Base-by-base conservation (phyloP, 2,888 invertebrate genomes). In the Pimpla rufipes region DNA sequence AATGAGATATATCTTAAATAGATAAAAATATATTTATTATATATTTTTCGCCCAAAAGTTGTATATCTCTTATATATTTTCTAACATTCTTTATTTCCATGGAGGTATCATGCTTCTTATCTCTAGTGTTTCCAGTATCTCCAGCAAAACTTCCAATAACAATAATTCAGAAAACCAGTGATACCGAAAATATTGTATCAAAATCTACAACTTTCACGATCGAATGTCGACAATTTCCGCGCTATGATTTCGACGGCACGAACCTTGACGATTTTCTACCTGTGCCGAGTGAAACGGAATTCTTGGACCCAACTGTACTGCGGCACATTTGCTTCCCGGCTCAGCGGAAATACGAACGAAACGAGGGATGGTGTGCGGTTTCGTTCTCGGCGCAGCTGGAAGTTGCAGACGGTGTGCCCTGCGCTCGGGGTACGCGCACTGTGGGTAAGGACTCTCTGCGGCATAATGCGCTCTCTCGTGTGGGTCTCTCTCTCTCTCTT, bases 361-460 rank as follows among this genome's bases (percentile, higher is more conserved):
- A 16, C 57, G 73, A 47, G 73, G 47, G 78, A 71, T 71, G 78
- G 73, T 73, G 57, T 67, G 79, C 73, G 73, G 79, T 73, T 79
- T 79, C 23, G 57, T 47, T 62, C 16, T 2, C 18, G 66, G 37
- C 66, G 75, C 73, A 57, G 79, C 79, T 79, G 73, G 5, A 59
- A 67, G 66, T 67, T 23, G 11, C 71, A 62, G 50, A 66, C 64
- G 66, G 16, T 37, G 16, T 59, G 23, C 16, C 47, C 64, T 18
- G 18, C 3, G 29, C 52, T 64, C 59, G 11, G 16, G 8, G 59
- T 21, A 64, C 47, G 45, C 66, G 50, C 18, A 13, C 13, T 40
- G 11, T 57, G 42, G 59, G 13, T 64, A 76, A 66, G 66, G 75
- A 66, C 55, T 76, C 40, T 37, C 50, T 21, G 29, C 29, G 11